Evolutionary conservation across 1,140 invertebrate genomes (phyloP).

Genomic region (Calycopis cecrops): DNA sequence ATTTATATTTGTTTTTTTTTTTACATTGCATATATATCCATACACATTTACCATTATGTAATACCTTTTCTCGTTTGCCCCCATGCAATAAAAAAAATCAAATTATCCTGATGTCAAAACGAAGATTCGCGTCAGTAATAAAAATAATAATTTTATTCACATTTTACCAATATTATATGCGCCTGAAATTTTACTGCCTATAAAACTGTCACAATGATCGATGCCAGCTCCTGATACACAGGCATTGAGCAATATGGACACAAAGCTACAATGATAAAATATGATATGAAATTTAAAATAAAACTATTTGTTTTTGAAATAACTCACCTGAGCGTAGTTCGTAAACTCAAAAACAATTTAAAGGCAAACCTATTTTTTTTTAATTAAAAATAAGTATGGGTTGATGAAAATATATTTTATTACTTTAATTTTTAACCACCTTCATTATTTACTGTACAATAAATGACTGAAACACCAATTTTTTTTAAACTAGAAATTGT

Average conservation of each 20-base stretch:
- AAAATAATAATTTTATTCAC: not conserved
- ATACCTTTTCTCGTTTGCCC: too few species aligned
- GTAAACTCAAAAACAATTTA: too few species aligned
- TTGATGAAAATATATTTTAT: too few species aligned
- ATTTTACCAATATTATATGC: slow-evolving; percentile 1
- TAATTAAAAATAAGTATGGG: too few species aligned
- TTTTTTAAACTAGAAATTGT: too few species aligned
- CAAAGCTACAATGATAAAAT: not conserved
- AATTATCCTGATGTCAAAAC: not conserved
- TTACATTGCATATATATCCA: too few species aligned
- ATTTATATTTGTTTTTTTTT: too few species aligned
- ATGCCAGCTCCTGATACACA: slow-evolving; percentile 1
- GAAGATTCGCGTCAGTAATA: not conserved
- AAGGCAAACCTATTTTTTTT: too few species aligned
- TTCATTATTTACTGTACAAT: too few species aligned
- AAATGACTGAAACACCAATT: too few species aligned
- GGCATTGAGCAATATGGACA: not conserved
- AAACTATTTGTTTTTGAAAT: not conserved
- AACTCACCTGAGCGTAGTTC: not conserved
- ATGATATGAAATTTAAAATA: slow-evolving; percentile 1
- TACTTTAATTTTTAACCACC: too few species aligned
- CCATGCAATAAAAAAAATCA: not conserved
- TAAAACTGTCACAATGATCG: slow-evolving; percentile 10
- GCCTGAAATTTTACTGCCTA: slow-evolving; percentile 3
- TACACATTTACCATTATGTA: too few species aligned